These are phyloP conservation scores for Dryomyza anilis DNA, from an alignment of 2,888 invertebrate genomes.

Conservation along the genomic window DNA sequence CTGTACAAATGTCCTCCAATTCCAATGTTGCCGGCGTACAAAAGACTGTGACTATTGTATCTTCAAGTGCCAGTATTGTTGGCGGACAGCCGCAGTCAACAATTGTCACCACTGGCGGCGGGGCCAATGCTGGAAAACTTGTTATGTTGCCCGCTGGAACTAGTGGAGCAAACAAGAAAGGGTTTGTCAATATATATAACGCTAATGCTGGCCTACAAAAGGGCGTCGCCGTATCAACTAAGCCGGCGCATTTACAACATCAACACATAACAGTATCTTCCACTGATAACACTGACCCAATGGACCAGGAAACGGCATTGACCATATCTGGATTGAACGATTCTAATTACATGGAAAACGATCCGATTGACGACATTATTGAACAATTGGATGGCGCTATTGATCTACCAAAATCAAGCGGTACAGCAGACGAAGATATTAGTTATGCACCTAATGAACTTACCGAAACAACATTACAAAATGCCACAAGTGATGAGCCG, in stretches of 20 bases:
- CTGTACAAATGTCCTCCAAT: conserved; percentile 68
- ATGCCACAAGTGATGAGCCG: too few relatives aligned
- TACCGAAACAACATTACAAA: too few relatives aligned
- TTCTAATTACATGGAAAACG: conserved; percentile 43
- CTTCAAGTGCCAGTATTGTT: conserved; percentile 39
- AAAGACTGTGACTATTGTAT: conserved; percentile 70
- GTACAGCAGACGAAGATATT: conserved; percentile 33
- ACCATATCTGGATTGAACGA: conserved; percentile 42
- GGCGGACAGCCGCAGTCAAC: conserved; percentile 38
- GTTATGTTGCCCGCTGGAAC: conserved; percentile 59
- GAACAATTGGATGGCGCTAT: conserved; percentile 56
- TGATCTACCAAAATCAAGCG: conserved; percentile 37
- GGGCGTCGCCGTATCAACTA: conserved; percentile 47
- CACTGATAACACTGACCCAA: conserved; percentile 27
- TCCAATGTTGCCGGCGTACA: conserved; percentile 62
- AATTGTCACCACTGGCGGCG: conserved; percentile 44
- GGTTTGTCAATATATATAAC: conserved; percentile 64
- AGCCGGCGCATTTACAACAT: conserved; percentile 32
- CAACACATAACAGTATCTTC: conserved; percentile 31
- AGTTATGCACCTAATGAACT: conserved; percentile 24
- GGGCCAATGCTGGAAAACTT: conserved; percentile 58
- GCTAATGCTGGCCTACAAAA: conserved; percentile 40
- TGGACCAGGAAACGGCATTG: conserved; percentile 35
- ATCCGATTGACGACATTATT: conserved; percentile 57
- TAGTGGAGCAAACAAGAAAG: conserved; percentile 61